Conservation (phyloP, 2,888 invertebrate species). For the Mimachlamys varia region DNA sequence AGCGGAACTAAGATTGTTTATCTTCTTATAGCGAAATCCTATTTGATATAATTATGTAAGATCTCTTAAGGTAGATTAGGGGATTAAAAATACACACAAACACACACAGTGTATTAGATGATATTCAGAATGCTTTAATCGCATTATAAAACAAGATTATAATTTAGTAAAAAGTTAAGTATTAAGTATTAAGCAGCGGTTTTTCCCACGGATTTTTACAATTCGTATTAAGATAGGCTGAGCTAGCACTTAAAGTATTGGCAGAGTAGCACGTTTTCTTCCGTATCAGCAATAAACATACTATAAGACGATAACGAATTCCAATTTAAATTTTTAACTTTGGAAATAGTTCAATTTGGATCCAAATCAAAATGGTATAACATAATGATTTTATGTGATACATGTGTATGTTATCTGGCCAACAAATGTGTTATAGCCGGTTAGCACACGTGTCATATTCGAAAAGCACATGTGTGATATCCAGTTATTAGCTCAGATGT, state of each 20-base stretch:
- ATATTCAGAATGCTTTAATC: background rate
- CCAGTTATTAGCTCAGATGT: too few species aligned
- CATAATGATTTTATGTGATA: background rate
- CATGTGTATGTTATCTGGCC: too few species aligned
- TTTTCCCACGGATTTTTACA: background rate
- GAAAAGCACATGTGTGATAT: too few species aligned
- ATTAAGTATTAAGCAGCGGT: background rate
- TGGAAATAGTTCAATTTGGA: conserved; percentile 1
- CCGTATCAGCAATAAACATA: background rate
- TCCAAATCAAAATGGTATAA: background rate
- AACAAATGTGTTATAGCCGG: too few species aligned
- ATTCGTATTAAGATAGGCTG: background rate
- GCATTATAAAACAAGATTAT: background rate
- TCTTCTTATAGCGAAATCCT: background rate
- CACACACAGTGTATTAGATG: background rate
- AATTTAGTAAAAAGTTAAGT: background rate
- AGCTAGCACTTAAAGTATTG: background rate
- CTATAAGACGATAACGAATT: background rate
- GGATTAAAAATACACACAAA: background rate
- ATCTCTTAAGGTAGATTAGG: background rate
- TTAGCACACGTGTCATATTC: too few species aligned
- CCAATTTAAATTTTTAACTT: background rate
- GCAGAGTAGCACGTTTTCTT: background rate
- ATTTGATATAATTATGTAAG: background rate
- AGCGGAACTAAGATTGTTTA: background rate